Evolutionary conservation across 2,113 vertebrate genomes (phyloP), one percentile per base, ranked within the genome.

Genomic region (Brienomyrus brachyistius): DNA sequence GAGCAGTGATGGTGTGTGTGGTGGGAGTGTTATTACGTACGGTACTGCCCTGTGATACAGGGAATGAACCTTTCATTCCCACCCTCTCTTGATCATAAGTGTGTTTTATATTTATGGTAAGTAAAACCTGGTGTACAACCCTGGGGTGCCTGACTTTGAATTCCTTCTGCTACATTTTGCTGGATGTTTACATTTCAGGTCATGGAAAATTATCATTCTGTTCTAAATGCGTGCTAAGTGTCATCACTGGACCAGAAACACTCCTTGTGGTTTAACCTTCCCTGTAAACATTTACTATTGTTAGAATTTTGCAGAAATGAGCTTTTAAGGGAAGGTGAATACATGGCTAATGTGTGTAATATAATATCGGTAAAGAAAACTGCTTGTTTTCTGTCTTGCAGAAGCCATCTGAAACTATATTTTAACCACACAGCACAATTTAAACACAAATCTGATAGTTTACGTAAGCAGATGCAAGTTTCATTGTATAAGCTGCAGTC

Each of bases 61-160:
- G 91, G 91, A 92, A 90, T 88, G 91, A 83, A 90, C 90, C 35
- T 88, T 91, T 88, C 91, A 89, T 91, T 89, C 27, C 89, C 89
- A 23, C 31, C 93, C 91, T 92, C 92, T 91, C 92, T 90, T 92
- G 91, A 88, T 88, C 56, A 90, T 93, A 92, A 93, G 93, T 92
- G 92, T 91, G 87, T 86, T 92, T 90, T 43, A 86, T 54, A 85
- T 91, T 94, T 91, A 91, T 89, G 89, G 90, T 86, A 87, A 50
- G 54, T 84, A 27, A 87, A 80, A 62, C 13, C 66, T 80, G 48
- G 7, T 70, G 62, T 90, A n/a, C 52, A 89, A 84, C 48, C 84
- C 47, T 84, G 2, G 45, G 51, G 27, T 40, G n/a, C 23, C 23
- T 27, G 15, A 56, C 50, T 88, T 31, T 54, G 66, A 80, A 54